Evolutionary conservation across 2,888 invertebrate species (phyloP), one percentile per base, ranked within the genome.

Genomic region (Eumacrocentrus americanus): DNA sequence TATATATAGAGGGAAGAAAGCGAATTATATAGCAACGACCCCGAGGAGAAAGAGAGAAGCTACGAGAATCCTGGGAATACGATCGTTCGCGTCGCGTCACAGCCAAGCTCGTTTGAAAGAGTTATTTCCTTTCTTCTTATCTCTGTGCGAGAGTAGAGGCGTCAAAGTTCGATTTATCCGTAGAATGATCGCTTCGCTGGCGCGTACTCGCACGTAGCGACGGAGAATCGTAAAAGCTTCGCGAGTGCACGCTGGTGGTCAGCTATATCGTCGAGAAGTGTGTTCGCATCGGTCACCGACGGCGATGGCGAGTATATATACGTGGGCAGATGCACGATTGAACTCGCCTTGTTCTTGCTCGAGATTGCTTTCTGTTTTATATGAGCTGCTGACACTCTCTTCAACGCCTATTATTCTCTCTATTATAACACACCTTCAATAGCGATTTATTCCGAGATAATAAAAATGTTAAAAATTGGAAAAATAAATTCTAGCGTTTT

Each of bases 111-210:
- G 38, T 47, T 46, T 37, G 1, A 42, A 44, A 60, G 42, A 60
- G 35, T 44, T 60, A 50, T 60, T 50, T 48, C 42, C 42, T 40
- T 46, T 58, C 42, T 52, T 53, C 40, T 59, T 53, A 59, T 59
- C 47, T 38, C 29, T 29, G 38, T 14, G 14, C 11, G 22, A 4
- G 40, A 2, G 18, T 12, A 29, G 38, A 37, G 35, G 60, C 54
- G 54, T 60, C 37, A 50, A 51, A 60, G 44, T 60, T 55, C 44
- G 60, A 51, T 55, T 60, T 60, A 60, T 60, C 44, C 44, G 42
- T 34, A 35, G 35, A 44, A 35, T 35, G 50, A 44, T 60, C 35
- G 12, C 29, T 54, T 34, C n/a, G 38, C 22, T 6, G 3, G 5
- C 2, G 12, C 37, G 44, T 58, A 35, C 29, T 46, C 18, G 25